Percentiles rank a stretch among this genome's conserved stretches.
These are phyloP conservation scores for Lithodes maja DNA, from an alignment of 2,888 invertebrate species.

Conservation along the genomic window DNA sequence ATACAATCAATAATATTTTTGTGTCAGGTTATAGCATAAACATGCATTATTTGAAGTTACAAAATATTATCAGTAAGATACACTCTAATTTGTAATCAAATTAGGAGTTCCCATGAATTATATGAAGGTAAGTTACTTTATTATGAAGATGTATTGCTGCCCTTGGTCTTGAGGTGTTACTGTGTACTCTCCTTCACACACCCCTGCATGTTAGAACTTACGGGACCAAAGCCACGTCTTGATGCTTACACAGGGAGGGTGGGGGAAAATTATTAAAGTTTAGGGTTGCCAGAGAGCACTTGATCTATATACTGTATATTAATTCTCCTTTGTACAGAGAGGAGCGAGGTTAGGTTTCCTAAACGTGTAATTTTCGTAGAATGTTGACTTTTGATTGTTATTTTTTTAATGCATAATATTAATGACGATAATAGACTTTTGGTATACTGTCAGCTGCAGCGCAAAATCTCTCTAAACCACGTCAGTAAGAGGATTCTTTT, in stretches of 20 bases:
- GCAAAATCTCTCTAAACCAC: not conserved
- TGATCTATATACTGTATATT: conserved; percentile 4
- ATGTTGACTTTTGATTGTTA: conserved; percentile 40
- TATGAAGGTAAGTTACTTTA: no score
- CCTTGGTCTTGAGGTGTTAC: no score
- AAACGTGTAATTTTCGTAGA: conserved; percentile 36
- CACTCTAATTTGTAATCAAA: no score
- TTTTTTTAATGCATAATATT: conserved; percentile 43
- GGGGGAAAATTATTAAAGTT: conserved; percentile 23
- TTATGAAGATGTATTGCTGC: no score
- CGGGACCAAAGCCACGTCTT: conserved; percentile 58
- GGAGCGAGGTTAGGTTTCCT: conserved; percentile 25
- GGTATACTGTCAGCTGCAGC: conserved; percentile 28
- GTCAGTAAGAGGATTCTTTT: not conserved
- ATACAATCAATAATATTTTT: no score
- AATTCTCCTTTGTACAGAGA: conserved; percentile 11
- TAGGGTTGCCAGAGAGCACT: conserved; percentile 28
- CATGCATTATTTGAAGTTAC: no score
- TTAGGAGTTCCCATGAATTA: no score
- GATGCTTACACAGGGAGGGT: conserved; percentile 57
- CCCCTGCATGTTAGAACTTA: conserved; percentile 66
- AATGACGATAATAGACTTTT: conserved; percentile 21
- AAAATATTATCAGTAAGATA: no score
- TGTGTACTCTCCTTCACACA: conserved; percentile 40
- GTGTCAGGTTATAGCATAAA: no score